Conservation (phyloP, 1,140 invertebrate species). For the Gryon sp. region DNA sequence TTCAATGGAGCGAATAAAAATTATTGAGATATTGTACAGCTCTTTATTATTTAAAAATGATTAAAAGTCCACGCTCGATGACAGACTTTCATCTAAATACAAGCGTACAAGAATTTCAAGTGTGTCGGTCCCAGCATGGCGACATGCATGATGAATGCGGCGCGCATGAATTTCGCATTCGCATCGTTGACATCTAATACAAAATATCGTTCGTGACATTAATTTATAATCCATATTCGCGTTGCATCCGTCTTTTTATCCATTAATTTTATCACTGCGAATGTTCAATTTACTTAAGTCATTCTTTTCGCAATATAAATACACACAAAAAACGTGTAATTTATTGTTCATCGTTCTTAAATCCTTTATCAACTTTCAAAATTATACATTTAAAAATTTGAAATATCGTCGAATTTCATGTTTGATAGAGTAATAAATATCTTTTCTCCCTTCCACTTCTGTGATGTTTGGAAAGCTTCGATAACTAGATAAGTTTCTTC, state of each 20-base stretch:
- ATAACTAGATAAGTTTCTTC: slow-evolving; percentile 63
- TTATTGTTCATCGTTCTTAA: slow-evolving; percentile 33
- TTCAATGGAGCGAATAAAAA: no score
- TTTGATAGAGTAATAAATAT: slow-evolving; percentile 61
- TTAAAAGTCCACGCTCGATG: slow-evolving; percentile 4
- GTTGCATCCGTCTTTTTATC: neutral
- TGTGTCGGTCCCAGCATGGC: slow-evolving; percentile 8
- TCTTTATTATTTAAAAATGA: neutral
- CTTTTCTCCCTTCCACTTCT: no score
- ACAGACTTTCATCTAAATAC: slow-evolving; percentile 31
- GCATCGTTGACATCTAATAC: slow-evolving; percentile 39
- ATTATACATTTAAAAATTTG: slow-evolving; percentile 61
- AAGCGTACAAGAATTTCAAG: slow-evolving; percentile 35
- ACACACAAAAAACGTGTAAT: slow-evolving; percentile 23
- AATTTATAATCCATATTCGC: slow-evolving; percentile 47
- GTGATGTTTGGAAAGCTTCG: slow-evolving; percentile 56
- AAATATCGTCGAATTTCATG: slow-evolving; percentile 52
- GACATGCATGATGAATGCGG: slow-evolving; percentile 33
- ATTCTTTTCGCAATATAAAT: slow-evolving; percentile 22
- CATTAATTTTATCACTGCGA: slow-evolving; percentile 31
- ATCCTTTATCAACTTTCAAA: slow-evolving; percentile 51
- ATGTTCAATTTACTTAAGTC: slow-evolving; percentile 46
- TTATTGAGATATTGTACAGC: no score
- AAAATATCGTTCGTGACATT: slow-evolving; percentile 25
- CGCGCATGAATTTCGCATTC: slow-evolving; percentile 25